Evolutionary conservation across 1,140 invertebrate genomes (phyloP).

Genomic region (Lasaia peninsularis): DNA sequence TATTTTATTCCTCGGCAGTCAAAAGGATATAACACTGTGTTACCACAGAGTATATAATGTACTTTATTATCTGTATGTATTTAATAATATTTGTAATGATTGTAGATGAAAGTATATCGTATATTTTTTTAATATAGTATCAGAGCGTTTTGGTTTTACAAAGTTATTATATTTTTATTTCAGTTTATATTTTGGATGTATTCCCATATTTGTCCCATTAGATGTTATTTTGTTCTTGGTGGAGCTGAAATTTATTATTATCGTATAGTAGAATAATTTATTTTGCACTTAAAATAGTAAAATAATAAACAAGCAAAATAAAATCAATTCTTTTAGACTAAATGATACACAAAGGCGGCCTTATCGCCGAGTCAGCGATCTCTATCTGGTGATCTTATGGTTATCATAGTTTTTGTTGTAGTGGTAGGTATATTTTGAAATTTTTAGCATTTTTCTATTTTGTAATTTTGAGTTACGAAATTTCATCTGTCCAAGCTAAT

Average conservation of each 20-base stretch:
- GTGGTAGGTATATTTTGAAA: too few species aligned
- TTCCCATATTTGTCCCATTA: neutral
- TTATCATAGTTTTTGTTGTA: too few species aligned
- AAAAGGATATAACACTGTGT: neutral
- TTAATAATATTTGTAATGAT: neutral
- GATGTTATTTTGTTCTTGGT: neutral
- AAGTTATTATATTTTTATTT: neutral
- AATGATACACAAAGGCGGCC: too few species aligned
- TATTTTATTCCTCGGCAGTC: neutral
- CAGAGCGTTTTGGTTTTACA: neutral
- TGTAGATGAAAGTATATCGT: neutral
- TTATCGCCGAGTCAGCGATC: too few species aligned
- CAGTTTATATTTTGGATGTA: neutral
- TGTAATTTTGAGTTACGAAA: too few species aligned
- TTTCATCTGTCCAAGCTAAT: too few species aligned
- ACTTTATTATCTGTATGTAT: constrained; percentile 6
- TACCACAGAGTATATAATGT: neutral
- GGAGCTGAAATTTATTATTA: neutral
- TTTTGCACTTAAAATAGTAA: too few species aligned
- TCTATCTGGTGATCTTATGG: too few species aligned
- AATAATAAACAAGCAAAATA: too few species aligned
- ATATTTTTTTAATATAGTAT: neutral
- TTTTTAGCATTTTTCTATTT: too few species aligned
- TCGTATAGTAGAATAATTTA: neutral
- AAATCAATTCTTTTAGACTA: too few species aligned